Evolutionary conservation across 2,888 invertebrate genomes (phyloP).

Genomic region (Callyntrura guangdongensis): DNA sequence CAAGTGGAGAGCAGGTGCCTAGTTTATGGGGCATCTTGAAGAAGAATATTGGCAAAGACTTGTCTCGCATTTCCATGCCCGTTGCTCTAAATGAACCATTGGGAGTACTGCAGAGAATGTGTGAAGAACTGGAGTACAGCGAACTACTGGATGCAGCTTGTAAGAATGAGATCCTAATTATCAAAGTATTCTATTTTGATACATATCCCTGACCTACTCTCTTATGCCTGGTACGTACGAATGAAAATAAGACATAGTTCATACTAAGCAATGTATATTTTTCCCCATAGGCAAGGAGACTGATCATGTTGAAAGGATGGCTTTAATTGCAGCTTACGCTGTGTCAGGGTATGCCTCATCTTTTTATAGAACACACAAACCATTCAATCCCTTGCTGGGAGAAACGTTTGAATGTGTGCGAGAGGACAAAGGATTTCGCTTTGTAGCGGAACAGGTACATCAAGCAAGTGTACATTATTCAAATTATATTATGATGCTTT

Average conservation of each 20-base stretch:
- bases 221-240: too few relatives aligned
- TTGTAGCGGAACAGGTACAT: constrained; percentile 91
- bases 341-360: constrained; percentile 92
- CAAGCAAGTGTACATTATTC: background rate
- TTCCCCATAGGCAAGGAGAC: constrained; percentile 87
- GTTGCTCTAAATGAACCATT: constrained; percentile 94
- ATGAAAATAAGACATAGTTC: too few relatives aligned
- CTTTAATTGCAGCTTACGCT: constrained; percentile 92
- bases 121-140: constrained; percentile 94
- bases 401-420: constrained; percentile 94
- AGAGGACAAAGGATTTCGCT: constrained; percentile 92
- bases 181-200: background rate
- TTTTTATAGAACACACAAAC: constrained; percentile 91
- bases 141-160: constrained; percentile 92
- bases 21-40: constrained; percentile 93
- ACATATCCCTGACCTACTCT: too few relatives aligned
- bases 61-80: constrained; percentile 92
- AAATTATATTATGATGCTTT: too few relatives aligned
- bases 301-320: constrained; percentile 91
- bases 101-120: constrained; percentile 92
- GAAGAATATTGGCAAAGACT: constrained; percentile 94
- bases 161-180: constrained; percentile 61
- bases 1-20: constrained; percentile 91
- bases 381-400: constrained; percentile 93
- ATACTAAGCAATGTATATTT: too few relatives aligned